Evolutionary conservation across 2,888 invertebrate species (phyloP).

Genomic region (Sphinx pinastri): DNA sequence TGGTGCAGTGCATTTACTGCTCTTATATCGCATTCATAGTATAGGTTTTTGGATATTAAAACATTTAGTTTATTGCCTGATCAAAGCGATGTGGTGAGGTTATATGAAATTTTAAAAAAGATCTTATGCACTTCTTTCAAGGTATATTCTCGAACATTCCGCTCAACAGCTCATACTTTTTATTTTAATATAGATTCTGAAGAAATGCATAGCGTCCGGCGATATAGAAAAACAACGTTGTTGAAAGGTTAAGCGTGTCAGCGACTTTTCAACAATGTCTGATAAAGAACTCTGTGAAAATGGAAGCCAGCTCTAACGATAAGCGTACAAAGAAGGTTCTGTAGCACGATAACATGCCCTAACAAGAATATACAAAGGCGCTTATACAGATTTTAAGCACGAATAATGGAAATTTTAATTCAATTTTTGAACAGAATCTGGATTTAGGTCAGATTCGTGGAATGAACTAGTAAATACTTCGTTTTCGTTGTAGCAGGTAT

Average conservation of each 20-base stretch:
- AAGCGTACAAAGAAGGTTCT: slow-evolving; percentile 20
- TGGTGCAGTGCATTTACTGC: background rate
- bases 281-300: slow-evolving; percentile 15
- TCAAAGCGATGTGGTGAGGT: too few species aligned
- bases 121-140: too few species aligned
- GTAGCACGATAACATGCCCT: background rate
- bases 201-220: slow-evolving; percentile 3
- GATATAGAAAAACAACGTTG: background rate
- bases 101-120: too few species aligned
- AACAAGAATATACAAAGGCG: slow-evolving; percentile 3
- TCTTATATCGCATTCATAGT: background rate
- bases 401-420: background rate
- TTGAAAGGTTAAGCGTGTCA: slow-evolving; percentile 1
- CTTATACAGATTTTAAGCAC: background rate
- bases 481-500: background rate
- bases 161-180: too few species aligned
- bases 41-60: background rate
- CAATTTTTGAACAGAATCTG: background rate
- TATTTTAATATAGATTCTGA: background rate
- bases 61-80: background rate
- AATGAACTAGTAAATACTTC: background rate
- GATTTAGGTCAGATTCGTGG: background rate
- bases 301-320: slow-evolving; percentile 4
- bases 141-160: too few species aligned
- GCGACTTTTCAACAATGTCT: slow-evolving; percentile 20